Base-by-base conservation (phyloP, 2,113 vertebrate species). In the mouse (Mus musculus) region DNA sequence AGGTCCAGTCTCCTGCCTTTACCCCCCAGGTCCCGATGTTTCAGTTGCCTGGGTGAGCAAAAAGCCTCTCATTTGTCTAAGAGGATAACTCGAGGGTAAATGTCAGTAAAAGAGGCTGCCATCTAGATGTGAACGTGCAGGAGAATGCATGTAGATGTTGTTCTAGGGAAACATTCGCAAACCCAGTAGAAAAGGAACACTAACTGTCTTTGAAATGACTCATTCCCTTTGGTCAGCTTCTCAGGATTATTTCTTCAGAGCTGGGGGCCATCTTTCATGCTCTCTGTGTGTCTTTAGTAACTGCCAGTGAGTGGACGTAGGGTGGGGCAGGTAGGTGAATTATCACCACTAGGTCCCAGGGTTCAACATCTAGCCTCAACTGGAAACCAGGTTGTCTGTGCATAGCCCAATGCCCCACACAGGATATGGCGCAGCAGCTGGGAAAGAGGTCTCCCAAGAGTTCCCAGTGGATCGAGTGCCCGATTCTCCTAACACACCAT, bases 221-320 rank as follows among this genome's bases (percentile, higher is more conserved):
- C 20, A 7, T 73, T 67, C 71, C 26, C 49, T 89, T 63, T 49
- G 12, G 26, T 84, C 33, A 33, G 9, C 46, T 81, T 36, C 14
- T 56, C 24, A 12, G 7, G 26, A 36, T 65, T 39, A 39, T 69
- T 39, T 86, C 71, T 75, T 82, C 56, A 56, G 61, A 56, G 24
- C 36, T 11, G 24, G 36, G 8, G 36, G 28, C 24, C 24, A 0
- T 46, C 76, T 80, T 28, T 24, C 24, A 85, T 24, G 42, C 4
- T 69, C 46, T 87, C 91, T 10, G 39, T 33, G 2, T 8, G 5
- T 76, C 76, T 88, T 73, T 19, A 22, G 1, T 20, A 49, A 14
- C 3, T 54, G 17, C 46, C 14, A 4, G 49, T 20, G 39, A 28
- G n/a, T 7, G 5, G 52, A 1, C 54, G 5, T 1, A 3, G 33